A percentile compares a stretch with the other conserved stretches of the same genome.
phyloP scores from a whole-genome alignment of 2,797 vertebrate species.

The Silurus aristotelis region DNA sequence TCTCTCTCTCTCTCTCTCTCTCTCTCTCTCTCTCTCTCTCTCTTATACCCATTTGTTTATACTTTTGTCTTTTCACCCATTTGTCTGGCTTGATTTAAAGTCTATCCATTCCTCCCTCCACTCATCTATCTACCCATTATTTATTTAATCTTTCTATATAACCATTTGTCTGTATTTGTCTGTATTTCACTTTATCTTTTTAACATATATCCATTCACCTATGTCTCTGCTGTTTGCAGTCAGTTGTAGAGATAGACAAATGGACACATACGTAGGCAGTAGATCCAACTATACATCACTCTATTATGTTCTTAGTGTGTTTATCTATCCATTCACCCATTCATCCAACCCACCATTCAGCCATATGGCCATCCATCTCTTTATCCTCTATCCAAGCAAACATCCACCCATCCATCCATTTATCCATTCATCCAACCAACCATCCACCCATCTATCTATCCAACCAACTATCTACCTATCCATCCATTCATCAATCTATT shows the following conservation, averaged over 20 bases:
- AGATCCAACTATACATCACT: neutral
- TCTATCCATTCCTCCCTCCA: neutral
- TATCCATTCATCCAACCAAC: too few species aligned
- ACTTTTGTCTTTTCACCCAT: neutral
- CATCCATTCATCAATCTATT: too few species aligned
- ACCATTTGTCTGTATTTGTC: neutral
- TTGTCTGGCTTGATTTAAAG: neutral
- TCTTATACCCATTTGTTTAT: neutral
- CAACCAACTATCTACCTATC: too few species aligned
- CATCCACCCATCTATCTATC: neutral
- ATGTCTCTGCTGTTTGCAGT: too few species aligned
- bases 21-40: too few species aligned
- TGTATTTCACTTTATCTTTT: neutral
- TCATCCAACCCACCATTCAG: neutral
- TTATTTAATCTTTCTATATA: neutral
- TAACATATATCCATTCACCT: neutral
- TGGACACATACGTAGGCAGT: neutral
- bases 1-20: too few species aligned
- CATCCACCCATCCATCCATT: too few species aligned
- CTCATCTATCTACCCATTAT: neutral
- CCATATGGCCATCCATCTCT: too few species aligned
- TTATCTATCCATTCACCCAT: neutral
- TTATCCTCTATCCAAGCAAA: too few species aligned
- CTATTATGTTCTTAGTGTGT: neutral
- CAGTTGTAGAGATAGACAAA: too few species aligned